Evolutionary conservation across 1,140 invertebrate genomes (phyloP).

Genomic region (Aricia agestis): DNA sequence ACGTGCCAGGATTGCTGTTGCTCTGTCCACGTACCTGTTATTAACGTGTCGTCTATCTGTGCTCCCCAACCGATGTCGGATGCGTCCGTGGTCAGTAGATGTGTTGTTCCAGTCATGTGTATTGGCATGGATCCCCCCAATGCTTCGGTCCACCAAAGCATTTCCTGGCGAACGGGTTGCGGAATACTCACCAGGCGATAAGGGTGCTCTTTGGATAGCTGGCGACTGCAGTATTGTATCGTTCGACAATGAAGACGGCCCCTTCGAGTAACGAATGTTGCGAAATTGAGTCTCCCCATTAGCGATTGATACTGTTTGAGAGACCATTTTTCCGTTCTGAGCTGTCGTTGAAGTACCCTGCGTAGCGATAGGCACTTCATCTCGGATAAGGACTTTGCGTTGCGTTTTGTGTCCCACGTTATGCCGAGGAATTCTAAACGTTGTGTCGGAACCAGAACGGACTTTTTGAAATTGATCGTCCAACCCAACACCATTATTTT

Average conservation of each 20-base stretch:
- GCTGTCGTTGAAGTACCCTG: conserved; percentile 26
- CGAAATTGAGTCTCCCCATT: conserved; percentile 26
- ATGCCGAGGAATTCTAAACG: too few relatives aligned
- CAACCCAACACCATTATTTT: too few relatives aligned
- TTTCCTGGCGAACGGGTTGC: background rate
- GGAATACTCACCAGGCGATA: background rate
- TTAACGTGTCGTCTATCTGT: conserved; percentile 20
- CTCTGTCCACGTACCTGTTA: conserved; percentile 29
- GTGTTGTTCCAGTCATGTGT: conserved; percentile 27
- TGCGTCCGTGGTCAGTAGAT: conserved; percentile 29
- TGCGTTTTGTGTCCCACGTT: conserved; percentile 39
- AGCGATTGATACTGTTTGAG: conserved; percentile 30
- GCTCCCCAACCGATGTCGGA: conserved; percentile 27
- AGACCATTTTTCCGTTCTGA: conserved; percentile 23
- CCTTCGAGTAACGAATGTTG: background rate
- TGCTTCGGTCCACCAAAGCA: background rate
- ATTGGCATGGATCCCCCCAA: conserved; percentile 24
- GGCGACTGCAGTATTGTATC: background rate
- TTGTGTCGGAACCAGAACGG: too few relatives aligned
- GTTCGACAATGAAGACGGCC: background rate
- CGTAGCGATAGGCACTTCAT: conserved; percentile 28
- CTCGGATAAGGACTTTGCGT: conserved; percentile 33
- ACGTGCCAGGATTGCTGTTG: conserved; percentile 37
- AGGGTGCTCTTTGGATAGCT: background rate
- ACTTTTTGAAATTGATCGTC: too few relatives aligned